phyloP scores from a whole-genome alignment of 2,797 vertebrate genomes.

The Peromyscus eremicus region DNA sequence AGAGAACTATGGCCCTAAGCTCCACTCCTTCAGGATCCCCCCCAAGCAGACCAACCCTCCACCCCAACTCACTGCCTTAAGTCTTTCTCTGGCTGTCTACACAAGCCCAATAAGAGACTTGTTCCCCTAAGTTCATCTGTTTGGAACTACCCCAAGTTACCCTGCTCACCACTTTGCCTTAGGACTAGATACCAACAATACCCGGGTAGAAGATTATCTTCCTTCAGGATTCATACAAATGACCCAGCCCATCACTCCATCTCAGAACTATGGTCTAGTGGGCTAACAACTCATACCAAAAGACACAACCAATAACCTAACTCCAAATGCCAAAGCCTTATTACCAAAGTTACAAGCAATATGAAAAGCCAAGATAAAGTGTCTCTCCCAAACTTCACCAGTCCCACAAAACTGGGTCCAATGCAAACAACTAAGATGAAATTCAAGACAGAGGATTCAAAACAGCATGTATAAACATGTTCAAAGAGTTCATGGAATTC shows the following conservation, averaged over 20 bases:
- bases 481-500: not conserved
- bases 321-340: not conserved
- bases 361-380: not conserved
- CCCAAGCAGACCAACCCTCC: not conserved
- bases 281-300: not conserved
- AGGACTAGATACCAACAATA: not conserved
- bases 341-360: not conserved
- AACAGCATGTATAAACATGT: not conserved
- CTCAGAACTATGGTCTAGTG: not conserved
- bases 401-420: not conserved
- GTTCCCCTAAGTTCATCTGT: not conserved
- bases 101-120: not conserved
- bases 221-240: not conserved
- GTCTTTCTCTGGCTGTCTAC: not conserved
- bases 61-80: not conserved
- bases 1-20: not conserved
- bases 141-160: not conserved
- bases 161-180: not conserved
- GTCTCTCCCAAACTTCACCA: not conserved
- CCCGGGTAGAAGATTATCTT: not conserved
- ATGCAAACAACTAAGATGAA: not conserved
- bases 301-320: not conserved
- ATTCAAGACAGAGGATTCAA: not conserved
- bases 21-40: no score
- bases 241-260: not conserved